phyloP scores from a whole-genome alignment of 2,888 invertebrate genomes.

The Drosophila koepferae region DNA sequence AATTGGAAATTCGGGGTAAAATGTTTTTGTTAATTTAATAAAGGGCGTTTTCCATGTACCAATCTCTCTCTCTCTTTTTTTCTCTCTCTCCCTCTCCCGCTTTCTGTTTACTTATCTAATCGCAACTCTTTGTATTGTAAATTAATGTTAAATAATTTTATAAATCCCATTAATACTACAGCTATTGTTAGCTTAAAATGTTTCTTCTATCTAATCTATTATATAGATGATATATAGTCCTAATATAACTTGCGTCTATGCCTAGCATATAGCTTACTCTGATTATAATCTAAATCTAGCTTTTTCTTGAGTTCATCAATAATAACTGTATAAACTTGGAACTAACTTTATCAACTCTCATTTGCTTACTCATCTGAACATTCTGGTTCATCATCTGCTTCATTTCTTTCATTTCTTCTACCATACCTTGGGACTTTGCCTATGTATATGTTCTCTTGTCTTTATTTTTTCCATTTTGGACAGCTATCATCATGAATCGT shows the following conservation, averaged over 20 bases:
- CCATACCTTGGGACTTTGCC: neutral
- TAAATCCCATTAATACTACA: neutral
- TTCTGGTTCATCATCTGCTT: too few relatives aligned
- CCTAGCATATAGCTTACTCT: neutral
- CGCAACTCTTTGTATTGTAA: neutral
- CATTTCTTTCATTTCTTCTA: neutral
- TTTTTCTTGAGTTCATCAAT: too few relatives aligned
- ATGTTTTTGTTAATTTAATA: conserved; percentile 27
- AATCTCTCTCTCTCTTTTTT: neutral
- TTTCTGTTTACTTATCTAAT: neutral
- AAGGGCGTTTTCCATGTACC: conserved; percentile 16
- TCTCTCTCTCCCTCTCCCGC: neutral
- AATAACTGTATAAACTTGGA: too few relatives aligned
- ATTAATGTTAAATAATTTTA: neutral
- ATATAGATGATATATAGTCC: neutral
- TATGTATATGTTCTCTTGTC: neutral
- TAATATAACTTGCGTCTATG: too few relatives aligned
- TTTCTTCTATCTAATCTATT: neutral
- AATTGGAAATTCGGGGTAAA: too few relatives aligned
- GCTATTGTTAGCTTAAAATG: neutral
- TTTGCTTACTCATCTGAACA: neutral
- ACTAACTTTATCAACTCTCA: neutral
- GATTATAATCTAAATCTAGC: neutral
- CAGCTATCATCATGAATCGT: conserved; percentile 25
- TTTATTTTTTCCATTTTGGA: conserved; percentile 5